Percentiles rank a stretch among this genome's conserved stretches.
phyloP scores from a whole-genome alignment of 2,113 vertebrate genomes.

The Podarcis cretensis region DNA sequence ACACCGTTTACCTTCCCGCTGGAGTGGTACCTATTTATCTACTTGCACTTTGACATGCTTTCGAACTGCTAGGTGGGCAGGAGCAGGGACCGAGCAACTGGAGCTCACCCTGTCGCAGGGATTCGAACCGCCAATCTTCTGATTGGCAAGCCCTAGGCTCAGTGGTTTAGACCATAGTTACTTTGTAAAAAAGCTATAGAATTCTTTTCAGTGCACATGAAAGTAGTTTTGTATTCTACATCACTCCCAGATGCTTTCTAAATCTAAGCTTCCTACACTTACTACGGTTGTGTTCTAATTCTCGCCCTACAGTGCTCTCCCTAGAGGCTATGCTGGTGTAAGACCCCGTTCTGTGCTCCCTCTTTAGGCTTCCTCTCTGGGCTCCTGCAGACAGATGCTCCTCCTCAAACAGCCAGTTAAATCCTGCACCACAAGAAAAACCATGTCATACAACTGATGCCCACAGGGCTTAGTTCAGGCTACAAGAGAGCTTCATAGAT shows the following conservation, averaged over 20 bases:
- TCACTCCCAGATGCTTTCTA: background rate
- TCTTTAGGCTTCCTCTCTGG: constrained; percentile 29
- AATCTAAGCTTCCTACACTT: constrained; percentile 14
- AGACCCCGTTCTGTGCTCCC: constrained; percentile 6
- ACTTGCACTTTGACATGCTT: no score
- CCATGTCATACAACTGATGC: background rate
- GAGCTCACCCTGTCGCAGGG: no score
- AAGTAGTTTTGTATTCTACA: background rate
- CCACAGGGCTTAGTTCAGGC: background rate
- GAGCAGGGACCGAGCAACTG: no score
- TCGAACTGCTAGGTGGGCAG: no score
- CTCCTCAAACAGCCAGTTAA: constrained; percentile 33
- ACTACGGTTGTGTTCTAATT: constrained; percentile 26
- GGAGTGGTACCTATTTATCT: no score
- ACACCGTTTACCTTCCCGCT: no score
- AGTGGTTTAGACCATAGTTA: no score
- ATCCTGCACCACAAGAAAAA: constrained; percentile 35
- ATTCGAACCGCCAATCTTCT: no score
- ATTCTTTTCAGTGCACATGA: background rate
- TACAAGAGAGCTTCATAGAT: no score
- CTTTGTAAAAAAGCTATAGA: background rate
- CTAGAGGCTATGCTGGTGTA: constrained; percentile 30
- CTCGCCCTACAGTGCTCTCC: constrained; percentile 16
- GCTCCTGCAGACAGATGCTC: constrained; percentile 6
- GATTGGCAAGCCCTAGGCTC: no score